These are phyloP conservation scores for Sialis fuliginosa DNA, from an alignment of 2,888 invertebrate species.

Conservation along the genomic window DNA sequence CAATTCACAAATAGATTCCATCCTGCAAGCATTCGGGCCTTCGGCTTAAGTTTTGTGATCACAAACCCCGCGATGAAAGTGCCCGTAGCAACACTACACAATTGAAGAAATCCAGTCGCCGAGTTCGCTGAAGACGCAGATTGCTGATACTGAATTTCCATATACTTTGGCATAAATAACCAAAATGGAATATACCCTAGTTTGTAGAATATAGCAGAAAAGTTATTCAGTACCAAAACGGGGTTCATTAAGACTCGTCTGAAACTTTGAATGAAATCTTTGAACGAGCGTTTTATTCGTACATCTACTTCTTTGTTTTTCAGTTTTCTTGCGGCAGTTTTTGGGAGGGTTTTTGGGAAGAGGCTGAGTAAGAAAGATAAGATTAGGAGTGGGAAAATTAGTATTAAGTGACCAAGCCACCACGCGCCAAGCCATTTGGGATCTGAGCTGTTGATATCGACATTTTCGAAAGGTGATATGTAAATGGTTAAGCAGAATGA, in stretches of 20 bases:
- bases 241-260: slow-evolving; percentile 42
- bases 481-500: slow-evolving; percentile 46
- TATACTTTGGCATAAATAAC: slow-evolving; percentile 55
- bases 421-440: slow-evolving; percentile 68
- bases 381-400: slow-evolving; percentile 37
- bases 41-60: slow-evolving; percentile 40
- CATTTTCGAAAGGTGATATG: slow-evolving; percentile 43
- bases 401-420: slow-evolving; percentile 59
- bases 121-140: slow-evolving; percentile 47
- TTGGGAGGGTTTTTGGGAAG: slow-evolving; percentile 49
- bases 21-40: slow-evolving; percentile 33
- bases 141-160: slow-evolving; percentile 54
- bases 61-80: slow-evolving; percentile 37
- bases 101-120: slow-evolving; percentile 39
- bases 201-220: slow-evolving; percentile 46
- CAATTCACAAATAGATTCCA: slow-evolving; percentile 44
- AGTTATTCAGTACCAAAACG: slow-evolving; percentile 44
- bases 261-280: slow-evolving; percentile 37
- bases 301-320: slow-evolving; percentile 25
- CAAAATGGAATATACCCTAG: slow-evolving; percentile 43
- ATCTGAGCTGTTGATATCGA: slow-evolving; percentile 44
- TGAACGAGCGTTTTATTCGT: slow-evolving; percentile 10
- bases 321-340: slow-evolving; percentile 37
- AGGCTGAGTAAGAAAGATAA: slow-evolving; percentile 43
- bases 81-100: slow-evolving; percentile 39